phyloP scores from a whole-genome alignment of 2,797 vertebrate species.

The Sphenodon punctatus region DNA sequence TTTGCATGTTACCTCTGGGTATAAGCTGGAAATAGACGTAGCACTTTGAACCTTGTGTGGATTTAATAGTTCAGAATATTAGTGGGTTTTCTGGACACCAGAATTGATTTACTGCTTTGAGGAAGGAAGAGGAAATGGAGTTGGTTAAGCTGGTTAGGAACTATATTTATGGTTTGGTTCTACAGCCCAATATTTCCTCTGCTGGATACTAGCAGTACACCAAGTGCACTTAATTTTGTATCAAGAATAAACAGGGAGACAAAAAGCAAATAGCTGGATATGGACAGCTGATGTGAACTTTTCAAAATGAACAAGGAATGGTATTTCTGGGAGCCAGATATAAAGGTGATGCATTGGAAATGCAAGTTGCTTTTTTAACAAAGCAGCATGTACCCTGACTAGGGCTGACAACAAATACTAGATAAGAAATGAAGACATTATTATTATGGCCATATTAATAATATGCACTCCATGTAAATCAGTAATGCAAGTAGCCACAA shows the following conservation, averaged over 20 bases:
- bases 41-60: neutral
- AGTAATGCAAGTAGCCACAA: too few relatives aligned
- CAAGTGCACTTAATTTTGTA: too few relatives aligned
- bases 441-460: neutral
- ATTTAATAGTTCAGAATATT: neutral
- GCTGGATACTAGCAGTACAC: neutral
- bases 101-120: slow-evolving; percentile 1
- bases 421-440: neutral
- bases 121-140: slow-evolving; percentile 5
- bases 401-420: neutral
- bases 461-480: neutral
- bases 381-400: neutral
- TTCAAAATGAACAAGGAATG: too few relatives aligned
- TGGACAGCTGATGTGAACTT: too few relatives aligned
- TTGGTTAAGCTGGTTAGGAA: slow-evolving; percentile 9
- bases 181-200: neutral
- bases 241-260: too few relatives aligned
- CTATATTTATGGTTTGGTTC: neutral
- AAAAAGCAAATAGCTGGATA: too few relatives aligned
- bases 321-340: neutral
- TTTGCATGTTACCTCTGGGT: neutral
- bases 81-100: neutral
- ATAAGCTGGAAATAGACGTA: neutral
- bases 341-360: neutral
- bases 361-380: neutral